A percentile compares a stretch with the other conserved stretches of the same genome.
Evolutionary conservation across 2,888 invertebrate genomes (phyloP).

Genomic region (Notodonta ziczac): DNA sequence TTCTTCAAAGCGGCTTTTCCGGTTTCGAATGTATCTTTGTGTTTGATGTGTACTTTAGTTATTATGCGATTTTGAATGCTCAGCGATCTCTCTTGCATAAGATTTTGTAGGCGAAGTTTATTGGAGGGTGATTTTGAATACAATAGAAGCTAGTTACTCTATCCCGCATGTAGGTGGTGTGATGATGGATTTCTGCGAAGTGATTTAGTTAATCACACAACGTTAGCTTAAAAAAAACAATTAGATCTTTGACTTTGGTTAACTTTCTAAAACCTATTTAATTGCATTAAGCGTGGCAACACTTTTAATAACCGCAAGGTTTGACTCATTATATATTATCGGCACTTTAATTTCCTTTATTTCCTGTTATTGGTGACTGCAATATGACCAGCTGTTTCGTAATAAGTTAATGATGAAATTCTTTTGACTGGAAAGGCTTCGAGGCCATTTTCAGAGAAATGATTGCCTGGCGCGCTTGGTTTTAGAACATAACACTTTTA

Average conservation of each 20-base stretch:
- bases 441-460: slow-evolving; percentile 24
- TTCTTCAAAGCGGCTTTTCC: slow-evolving; percentile 41
- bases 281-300: too few relatives aligned
- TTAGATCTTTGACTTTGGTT: too few relatives aligned
- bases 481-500: not conserved
- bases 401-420: slow-evolving; percentile 25
- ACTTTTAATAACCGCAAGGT: not conserved
- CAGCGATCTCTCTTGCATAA: not conserved
- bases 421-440: slow-evolving; percentile 22
- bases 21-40: slow-evolving; percentile 41
- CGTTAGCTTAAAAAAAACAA: too few relatives aligned
- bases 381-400: slow-evolving; percentile 13
- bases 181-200: too few relatives aligned
- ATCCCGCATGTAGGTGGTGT: too few relatives aligned
- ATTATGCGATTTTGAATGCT: slow-evolving; percentile 7
- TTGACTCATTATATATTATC: not conserved
- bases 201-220: too few relatives aligned
- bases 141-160: not conserved
- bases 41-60: slow-evolving; percentile 19
- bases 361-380: slow-evolving; percentile 20
- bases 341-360: slow-evolving; percentile 8
- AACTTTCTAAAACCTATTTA: too few relatives aligned
- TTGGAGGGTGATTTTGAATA: too few relatives aligned
- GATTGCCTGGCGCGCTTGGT: slow-evolving; percentile 14
- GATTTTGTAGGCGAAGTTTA: not conserved